phyloP scores from a whole-genome alignment of 2,113 vertebrate genomes.

The Ailurus styani region DNA sequence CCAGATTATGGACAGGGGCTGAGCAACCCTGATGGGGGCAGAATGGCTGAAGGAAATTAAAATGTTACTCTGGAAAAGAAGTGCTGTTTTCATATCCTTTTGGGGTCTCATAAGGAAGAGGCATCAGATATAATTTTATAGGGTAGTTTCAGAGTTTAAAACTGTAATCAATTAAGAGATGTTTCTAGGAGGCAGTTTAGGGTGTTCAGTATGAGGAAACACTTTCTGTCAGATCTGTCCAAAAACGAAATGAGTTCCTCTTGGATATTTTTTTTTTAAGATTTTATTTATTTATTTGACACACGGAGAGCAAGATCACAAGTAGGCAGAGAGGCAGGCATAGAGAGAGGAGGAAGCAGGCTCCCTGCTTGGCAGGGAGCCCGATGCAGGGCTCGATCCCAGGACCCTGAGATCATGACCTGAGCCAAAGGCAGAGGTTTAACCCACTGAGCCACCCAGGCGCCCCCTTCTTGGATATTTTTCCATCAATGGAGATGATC shows the following conservation, averaged over 20 bases:
- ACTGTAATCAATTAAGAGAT: constrained; percentile 25
- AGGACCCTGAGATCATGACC: too few relatives aligned
- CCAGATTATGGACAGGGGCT: neutral
- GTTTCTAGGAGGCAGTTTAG: neutral
- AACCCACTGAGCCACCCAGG: too few relatives aligned
- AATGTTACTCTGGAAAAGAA: neutral
- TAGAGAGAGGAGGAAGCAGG: too few relatives aligned
- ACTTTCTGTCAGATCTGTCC: neutral
- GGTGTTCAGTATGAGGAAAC: neutral
- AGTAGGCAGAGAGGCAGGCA: too few relatives aligned
- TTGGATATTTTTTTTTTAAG: neutral
- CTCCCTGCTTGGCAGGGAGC: too few relatives aligned
- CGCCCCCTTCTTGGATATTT: neutral
- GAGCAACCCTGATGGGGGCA: neutral
- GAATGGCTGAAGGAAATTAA: neutral
- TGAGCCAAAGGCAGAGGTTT: too few relatives aligned
- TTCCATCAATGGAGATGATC: neutral
- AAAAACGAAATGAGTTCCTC: neutral
- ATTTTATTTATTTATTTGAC: too few relatives aligned
- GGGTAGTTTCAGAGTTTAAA: constrained; percentile 9
- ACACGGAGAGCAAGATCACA: too few relatives aligned
- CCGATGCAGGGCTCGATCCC: too few relatives aligned
- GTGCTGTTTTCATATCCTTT: neutral
- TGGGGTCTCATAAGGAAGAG: neutral
- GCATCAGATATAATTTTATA: neutral